phyloP scores from a whole-genome alignment of 2,797 vertebrate species.

The Gymnothorax javanicus region DNA sequence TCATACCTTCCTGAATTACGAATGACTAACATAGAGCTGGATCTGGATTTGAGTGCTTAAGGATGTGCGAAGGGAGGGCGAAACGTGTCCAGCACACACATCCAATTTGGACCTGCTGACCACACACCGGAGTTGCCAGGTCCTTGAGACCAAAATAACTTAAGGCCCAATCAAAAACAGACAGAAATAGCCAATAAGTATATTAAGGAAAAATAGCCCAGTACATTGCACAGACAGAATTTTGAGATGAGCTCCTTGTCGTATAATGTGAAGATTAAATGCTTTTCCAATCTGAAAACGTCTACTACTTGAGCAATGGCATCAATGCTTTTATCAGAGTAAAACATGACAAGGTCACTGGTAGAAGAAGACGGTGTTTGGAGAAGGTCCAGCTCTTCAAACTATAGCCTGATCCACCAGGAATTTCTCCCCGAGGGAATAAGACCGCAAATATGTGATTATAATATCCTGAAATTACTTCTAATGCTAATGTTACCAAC shows the following conservation, averaged over 20 bases:
- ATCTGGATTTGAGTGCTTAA: not conserved
- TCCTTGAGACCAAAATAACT: conserved; percentile 21
- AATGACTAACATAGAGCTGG: not conserved
- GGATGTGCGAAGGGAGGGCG: not conserved
- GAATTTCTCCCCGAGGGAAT: too few relatives aligned
- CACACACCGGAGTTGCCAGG: conserved; percentile 3
- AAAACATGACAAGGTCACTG: not conserved
- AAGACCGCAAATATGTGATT: too few relatives aligned
- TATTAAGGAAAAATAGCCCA: not conserved
- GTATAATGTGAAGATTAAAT: not conserved
- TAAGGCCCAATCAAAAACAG: conserved; percentile 24
- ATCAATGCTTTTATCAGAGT: not conserved
- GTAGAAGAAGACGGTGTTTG: too few relatives aligned
- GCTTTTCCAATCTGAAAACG: not conserved
- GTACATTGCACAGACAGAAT: not conserved
- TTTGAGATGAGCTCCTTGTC: not conserved
- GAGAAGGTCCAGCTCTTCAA: too few relatives aligned
- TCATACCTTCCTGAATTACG: not conserved
- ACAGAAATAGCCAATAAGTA: conserved; percentile 16
- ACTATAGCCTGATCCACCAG: too few relatives aligned
- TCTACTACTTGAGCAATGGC: not conserved
- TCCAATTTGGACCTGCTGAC: conserved; percentile 6
- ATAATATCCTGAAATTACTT: too few relatives aligned
- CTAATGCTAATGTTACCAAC: too few relatives aligned
- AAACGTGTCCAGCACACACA: conserved; percentile 1